These are phyloP conservation scores for Myrmophylax atrothorax DNA, from an alignment of 2,113 vertebrate genomes.

Conservation along the genomic window DNA sequence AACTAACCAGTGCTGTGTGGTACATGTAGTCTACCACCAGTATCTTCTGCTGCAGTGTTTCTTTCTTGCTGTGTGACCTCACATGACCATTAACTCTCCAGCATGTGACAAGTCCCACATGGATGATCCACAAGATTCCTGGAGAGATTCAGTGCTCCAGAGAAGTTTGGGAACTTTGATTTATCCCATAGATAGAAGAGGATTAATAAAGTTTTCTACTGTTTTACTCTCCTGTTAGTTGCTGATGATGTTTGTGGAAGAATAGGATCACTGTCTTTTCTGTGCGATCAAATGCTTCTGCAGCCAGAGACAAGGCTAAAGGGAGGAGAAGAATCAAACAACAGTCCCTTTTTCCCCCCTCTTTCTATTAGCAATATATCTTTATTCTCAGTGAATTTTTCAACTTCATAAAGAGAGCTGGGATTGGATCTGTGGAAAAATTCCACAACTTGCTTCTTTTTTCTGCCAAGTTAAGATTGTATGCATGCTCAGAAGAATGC, in stretches of 20 bases:
- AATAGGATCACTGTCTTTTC: slow-evolving; percentile 40
- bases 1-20: background rate
- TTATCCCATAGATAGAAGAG: background rate
- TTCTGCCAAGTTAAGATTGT: background rate
- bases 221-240: background rate
- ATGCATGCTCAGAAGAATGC: background rate
- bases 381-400: background rate
- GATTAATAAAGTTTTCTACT: slow-evolving; percentile 31
- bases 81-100: background rate
- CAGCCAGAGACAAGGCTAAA: background rate
- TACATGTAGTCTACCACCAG: background rate
- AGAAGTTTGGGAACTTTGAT: slow-evolving; percentile 12
- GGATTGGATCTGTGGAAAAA: background rate
- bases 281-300: background rate
- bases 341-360: too few relatives aligned
- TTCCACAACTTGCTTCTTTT: background rate
- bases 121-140: background rate
- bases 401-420: background rate
- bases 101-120: slow-evolving; percentile 29
- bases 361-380: background rate
- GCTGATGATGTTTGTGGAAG: background rate
- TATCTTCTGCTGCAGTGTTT: background rate
- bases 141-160: background rate
- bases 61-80: background rate
- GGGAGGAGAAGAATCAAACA: background rate